Evolutionary conservation across 2,797 vertebrate genomes (phyloP).

Genomic region (Iguana delicatissima): DNA sequence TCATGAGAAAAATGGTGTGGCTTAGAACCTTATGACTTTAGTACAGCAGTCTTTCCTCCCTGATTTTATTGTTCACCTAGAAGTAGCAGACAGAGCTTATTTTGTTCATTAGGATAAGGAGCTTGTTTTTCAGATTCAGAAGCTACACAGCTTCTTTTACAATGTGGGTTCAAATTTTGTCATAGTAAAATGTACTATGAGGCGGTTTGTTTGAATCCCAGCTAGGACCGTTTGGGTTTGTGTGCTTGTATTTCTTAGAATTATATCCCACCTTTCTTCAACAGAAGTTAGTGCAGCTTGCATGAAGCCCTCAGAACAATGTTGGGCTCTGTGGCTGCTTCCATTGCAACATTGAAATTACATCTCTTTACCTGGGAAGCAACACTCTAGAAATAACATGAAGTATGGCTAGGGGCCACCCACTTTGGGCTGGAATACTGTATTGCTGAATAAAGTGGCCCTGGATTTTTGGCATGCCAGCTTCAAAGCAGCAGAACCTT

Average conservation of each 20-base stretch:
- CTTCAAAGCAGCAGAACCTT: too few relatives aligned
- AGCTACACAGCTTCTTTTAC: neutral
- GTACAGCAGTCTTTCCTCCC: neutral
- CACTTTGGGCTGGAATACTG: too few relatives aligned
- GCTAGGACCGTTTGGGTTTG: neutral
- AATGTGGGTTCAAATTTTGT: neutral
- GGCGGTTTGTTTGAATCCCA: neutral
- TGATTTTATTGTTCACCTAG: neutral
- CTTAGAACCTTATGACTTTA: neutral
- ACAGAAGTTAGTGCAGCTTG: too few relatives aligned
- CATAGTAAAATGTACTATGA: neutral
- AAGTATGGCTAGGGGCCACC: too few relatives aligned
- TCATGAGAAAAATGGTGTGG: neutral
- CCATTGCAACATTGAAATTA: too few relatives aligned
- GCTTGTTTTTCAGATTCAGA: neutral
- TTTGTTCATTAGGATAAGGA: constrained; percentile 1
- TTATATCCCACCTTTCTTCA: too few relatives aligned
- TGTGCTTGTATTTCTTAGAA: too few relatives aligned
- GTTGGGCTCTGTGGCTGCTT: too few relatives aligned
- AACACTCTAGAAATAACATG: too few relatives aligned
- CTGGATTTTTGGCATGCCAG: too few relatives aligned
- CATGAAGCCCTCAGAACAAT: neutral
- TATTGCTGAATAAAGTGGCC: too few relatives aligned
- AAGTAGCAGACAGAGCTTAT: neutral
- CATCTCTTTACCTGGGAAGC: too few relatives aligned